These are phyloP conservation scores for Odocoileus virginianus DNA, from an alignment of 2,113 vertebrate species.

Conservation along the genomic window DNA sequence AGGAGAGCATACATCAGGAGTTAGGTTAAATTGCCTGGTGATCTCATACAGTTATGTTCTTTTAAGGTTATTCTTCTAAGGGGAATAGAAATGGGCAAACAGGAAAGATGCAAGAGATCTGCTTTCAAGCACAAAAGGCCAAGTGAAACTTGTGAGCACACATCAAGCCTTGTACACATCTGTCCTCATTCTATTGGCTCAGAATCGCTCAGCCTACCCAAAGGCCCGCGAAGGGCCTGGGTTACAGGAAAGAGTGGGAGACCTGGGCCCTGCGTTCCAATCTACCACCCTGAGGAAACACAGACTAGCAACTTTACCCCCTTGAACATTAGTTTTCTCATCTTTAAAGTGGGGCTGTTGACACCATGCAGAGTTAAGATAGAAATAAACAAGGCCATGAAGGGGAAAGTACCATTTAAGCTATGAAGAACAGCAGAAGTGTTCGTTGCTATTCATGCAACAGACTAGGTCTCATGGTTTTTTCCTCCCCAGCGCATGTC, in stretches of 20 bases:
- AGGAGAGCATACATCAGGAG: neutral
- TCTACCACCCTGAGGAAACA: neutral
- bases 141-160: neutral
- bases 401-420: neutral
- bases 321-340: neutral
- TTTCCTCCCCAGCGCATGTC: neutral
- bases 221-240: neutral
- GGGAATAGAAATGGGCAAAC: neutral
- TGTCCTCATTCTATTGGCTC: neutral
- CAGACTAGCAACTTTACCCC: neutral
- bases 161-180: neutral
- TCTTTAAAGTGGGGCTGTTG: neutral
- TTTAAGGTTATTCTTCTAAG: neutral
- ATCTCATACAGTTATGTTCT: neutral
- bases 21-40: neutral
- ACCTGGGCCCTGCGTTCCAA: neutral
- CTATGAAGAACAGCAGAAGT: neutral
- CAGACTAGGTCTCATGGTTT: neutral
- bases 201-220: neutral
- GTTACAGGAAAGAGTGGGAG: neutral
- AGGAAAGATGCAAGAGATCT: neutral
- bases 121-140: neutral
- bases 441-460: neutral
- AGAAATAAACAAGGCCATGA: neutral
- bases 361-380: neutral